Evolutionary conservation across 1,140 invertebrate genomes (phyloP), one percentile per base, ranked within the genome.

Genomic region (Aphelenchoides fujianensis): DNA sequence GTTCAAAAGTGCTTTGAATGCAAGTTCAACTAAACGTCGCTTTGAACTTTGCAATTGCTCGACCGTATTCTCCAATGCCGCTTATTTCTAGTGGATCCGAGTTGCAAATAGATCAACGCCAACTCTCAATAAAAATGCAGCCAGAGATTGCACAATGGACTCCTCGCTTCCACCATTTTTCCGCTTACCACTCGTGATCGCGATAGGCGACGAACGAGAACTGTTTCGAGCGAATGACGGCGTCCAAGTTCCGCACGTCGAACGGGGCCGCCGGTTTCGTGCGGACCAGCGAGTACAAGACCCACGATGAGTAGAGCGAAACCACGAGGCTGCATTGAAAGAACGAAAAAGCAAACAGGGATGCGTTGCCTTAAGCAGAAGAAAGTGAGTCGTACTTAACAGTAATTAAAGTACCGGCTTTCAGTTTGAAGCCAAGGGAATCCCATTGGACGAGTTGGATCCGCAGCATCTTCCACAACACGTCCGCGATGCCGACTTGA

Each of bases 331-430:
- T 23, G 7, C 5, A 5, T 59, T 59, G 55, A 5, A 59, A 19
- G 55, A 59, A 59, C 5, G 55, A 27, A 59, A 59, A 59, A 7
- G 19, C 23, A 7, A 59, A 5, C 34, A 59, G 23, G 19, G 55
- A 59, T 30, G 34, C 7, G 5, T 5, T 7, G 5, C 55, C 55
- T 59, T 16, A 59, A 59, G n/a, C n/a, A n/a, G n/a, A n/a, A 5
- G n/a, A 7, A 19, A 30, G 55, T 59, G 55, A 59, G n/a, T 23
- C 12, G 19, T 59, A 7, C 12, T 5, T 7, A 7, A 59, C 5
- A 7, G n/a, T n/a, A n/a, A n/a, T n/a, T n/a, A n/a, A n/a, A n/a
- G n/a, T 59, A 59, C 55, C 55, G 23, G 55, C 55, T 19, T 7
- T 59, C 55, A 59, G 19, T 7, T 19, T 5, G 55, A 30, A 59